Evolutionary conservation across 53 echinoderm and acorn worm species (phyloP), one percentile per base, ranked within the genome.

Genomic region (Paracentrotus lividus): DNA sequence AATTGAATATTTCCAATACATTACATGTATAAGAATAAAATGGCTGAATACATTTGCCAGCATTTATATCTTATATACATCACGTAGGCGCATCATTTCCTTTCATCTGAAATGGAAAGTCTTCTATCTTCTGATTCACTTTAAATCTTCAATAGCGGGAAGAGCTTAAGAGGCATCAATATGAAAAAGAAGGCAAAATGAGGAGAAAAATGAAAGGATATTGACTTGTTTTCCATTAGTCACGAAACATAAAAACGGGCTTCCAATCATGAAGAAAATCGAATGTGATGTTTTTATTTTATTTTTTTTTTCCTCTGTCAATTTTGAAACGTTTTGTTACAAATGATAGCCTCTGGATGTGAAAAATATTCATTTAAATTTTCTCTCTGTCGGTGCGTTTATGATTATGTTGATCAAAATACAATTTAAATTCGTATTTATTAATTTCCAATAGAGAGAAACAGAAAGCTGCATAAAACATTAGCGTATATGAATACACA

Each of bases 221-320:
- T 72, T 64, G 64, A 64, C 72, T 38, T 36, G 72, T 72, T 72
- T 72, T 72, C 72, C 72, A 72, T 38, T 72, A 72, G n/a, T n/a
- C n/a, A n/a, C n/a, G n/a, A n/a, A n/a, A 72, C 36, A 72, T 18
- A 72, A 20, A 72, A 36, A 72, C 18, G 72, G 72, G 72, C 40
- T 72, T 40, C 72, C 18, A 14, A 72, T 72, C 72, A 5, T 21
- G 16, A 1, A 72, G 32, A 6, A 72, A 18, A 72, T 72, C 36
- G 64, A 64, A 64, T 64, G 64, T 64, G 31, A 64, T 36, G 29
- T 72, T 72, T 58, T 38, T n/a, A n/a, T n/a, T n/a, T n/a, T n/a
- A n/a, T n/a, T n/a, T n/a, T n/a, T n/a, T n/a, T n/a, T n/a, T n/a
- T n/a, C n/a, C n/a, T n/a, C n/a, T 72, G 15, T 72, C 72, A 38